phyloP scores from a whole-genome alignment of 2,888 invertebrate species.

The Platerodrilus igneus region DNA sequence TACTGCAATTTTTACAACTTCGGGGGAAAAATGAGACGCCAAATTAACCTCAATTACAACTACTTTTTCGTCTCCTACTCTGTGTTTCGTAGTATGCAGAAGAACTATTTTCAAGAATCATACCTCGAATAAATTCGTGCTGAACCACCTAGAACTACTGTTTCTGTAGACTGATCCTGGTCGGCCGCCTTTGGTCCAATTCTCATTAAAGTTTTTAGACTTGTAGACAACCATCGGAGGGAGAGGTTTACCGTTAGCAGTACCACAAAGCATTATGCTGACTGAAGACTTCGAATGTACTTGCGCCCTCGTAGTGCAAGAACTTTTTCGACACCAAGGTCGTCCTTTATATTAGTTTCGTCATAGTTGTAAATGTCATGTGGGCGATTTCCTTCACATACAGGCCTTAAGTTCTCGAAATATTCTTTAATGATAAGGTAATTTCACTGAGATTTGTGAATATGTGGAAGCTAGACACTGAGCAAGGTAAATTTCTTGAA shows the following conservation, averaged over 20 bases:
- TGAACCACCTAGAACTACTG: too few relatives aligned
- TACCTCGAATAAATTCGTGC: too few relatives aligned
- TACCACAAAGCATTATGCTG: constrained; percentile 37
- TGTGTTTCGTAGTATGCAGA: too few relatives aligned
- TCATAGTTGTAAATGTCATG: constrained; percentile 36
- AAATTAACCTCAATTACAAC: too few relatives aligned
- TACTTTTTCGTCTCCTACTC: too few relatives aligned
- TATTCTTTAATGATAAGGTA: constrained; percentile 4
- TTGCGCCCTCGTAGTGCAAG: constrained; percentile 32
- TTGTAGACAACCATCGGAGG: constrained; percentile 37
- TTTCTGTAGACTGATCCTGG: too few relatives aligned
- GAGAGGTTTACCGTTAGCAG: constrained; percentile 32
- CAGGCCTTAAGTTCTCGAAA: constrained; percentile 7
- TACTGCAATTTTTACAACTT: too few relatives aligned
- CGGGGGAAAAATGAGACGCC: too few relatives aligned
- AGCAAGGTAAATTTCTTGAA: constrained; percentile 4
- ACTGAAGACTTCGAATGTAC: constrained; percentile 30
- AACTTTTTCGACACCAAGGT: constrained; percentile 34
- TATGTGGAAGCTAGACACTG: constrained; percentile 5
- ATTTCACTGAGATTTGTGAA: constrained; percentile 2
- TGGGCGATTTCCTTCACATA: background rate
- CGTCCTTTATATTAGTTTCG: constrained; percentile 37
- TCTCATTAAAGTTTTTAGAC: too few relatives aligned
- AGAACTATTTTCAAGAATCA: too few relatives aligned
- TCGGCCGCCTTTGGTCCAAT: too few relatives aligned